Evolutionary conservation across 2,113 vertebrate genomes (phyloP), one percentile per base, ranked within the genome.

Genomic region (Zosterops pallidus): DNA sequence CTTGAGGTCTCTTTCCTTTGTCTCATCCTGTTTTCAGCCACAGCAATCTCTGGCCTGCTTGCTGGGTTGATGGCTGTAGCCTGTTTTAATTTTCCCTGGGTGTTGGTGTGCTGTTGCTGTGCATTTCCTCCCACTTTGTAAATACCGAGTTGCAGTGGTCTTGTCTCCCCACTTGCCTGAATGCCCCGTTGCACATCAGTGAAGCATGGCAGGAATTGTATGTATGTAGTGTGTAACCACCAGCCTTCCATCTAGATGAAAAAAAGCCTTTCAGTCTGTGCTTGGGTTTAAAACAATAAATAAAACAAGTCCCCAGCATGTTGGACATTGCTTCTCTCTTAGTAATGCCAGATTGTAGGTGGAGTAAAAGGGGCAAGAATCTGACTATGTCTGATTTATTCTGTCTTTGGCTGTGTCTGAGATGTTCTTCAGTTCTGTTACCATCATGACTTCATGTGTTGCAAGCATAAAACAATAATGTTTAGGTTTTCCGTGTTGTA

Each of bases 131-230:
- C 22, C 26, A 7, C 35, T 65, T 60, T 35, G 25, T 71, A 84
- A 59, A 69, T 20, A 16, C 29, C 74, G 71, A 46, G 39, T 68
- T 2, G 2, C 46, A 60, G 19, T 23, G 22, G n/a, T 88, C 46
- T 62, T 31, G 29, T 50, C 74, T 83, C 92, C 41, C 41, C 23
- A 6, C 37, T 80, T 49, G 42, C 39, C 53, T 86, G 55, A 7
- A 14, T 39, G 71, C 59, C 46, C 33, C 0, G 0, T n/a, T 65
- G 70, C 71, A 60, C 25, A 12, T n/a, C 2, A 0, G 15, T 80
- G 88, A 78, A 82, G 81, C 68, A n/a, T 11, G 7, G n/a, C 72
- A 71, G 60, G 74, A 71, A 53, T 79, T 0, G 0, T 78, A 6
- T 0, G 0, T 31, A 33, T 1, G 9, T 25, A 5, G 22, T 25